These are phyloP conservation scores for Panthera tigris DNA, from an alignment of 2,113 vertebrate genomes.

Conservation along the genomic window DNA sequence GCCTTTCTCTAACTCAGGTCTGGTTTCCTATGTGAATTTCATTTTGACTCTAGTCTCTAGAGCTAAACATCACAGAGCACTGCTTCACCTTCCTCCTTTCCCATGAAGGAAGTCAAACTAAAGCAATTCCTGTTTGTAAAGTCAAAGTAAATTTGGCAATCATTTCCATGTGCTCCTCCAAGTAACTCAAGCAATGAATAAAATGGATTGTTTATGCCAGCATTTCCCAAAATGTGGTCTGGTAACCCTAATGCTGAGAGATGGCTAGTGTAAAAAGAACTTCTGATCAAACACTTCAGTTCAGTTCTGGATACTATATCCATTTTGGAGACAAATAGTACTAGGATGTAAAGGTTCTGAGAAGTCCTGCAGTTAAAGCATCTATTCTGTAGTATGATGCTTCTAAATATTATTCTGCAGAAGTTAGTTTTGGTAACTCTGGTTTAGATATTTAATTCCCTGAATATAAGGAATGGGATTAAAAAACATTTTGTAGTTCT, in stretches of 20 bases:
- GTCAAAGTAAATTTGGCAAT: constrained; percentile 43
- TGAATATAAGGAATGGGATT: neutral
- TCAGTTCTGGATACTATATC: neutral
- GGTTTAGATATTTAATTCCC: constrained; percentile 21
- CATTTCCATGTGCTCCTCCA: constrained; percentile 30
- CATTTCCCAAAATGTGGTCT: constrained; percentile 16
- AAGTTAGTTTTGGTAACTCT: neutral
- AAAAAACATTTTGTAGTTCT: neutral
- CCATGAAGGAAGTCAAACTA: constrained; percentile 34
- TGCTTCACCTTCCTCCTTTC: constrained; percentile 29
- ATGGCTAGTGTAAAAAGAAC: neutral
- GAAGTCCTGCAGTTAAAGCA: neutral
- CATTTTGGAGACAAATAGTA: neutral
- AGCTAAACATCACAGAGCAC: constrained; percentile 2
- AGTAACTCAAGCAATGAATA: constrained; percentile 36
- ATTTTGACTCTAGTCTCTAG: constrained; percentile 29
- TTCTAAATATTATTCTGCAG: neutral
- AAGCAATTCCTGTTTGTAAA: constrained; percentile 28
- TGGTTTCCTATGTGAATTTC: constrained; percentile 46
- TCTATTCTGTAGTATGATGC: neutral
- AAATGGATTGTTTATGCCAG: constrained; percentile 27
- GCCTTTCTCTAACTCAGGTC: neutral
- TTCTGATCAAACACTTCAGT: constrained; percentile 4
- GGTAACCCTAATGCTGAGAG: neutral
- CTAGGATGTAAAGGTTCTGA: neutral